Evolutionary conservation across 2,888 invertebrate genomes (phyloP).

Genomic region (Schrankia costaestrigalis): DNA sequence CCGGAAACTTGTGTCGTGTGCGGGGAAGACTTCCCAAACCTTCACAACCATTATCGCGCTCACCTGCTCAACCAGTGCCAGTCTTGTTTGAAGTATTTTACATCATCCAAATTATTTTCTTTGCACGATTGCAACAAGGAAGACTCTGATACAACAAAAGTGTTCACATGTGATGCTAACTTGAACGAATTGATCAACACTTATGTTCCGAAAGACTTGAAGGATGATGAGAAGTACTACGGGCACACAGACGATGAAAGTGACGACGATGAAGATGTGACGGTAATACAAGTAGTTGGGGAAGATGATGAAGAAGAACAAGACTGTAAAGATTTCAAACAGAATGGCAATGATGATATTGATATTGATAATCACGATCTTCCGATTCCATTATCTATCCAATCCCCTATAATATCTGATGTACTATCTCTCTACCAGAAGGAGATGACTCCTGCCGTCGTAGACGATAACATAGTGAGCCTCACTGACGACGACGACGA

Average conservation of each 20-base stretch:
- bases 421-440: constrained; percentile 63
- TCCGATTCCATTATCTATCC: constrained; percentile 47
- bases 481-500: constrained; percentile 52
- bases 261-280: constrained; percentile 33
- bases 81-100: constrained; percentile 67
- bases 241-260: constrained; percentile 60
- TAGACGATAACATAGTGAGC: constrained; percentile 35
- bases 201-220: constrained; percentile 63
- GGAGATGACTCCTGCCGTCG: constrained; percentile 25
- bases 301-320: constrained; percentile 32
- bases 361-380: constrained; percentile 25
- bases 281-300: constrained; percentile 12
- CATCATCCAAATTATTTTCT: constrained; percentile 57
- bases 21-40: constrained; percentile 79
- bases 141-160: constrained; percentile 61
- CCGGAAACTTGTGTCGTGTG: constrained; percentile 82
- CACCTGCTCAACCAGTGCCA: constrained; percentile 80
- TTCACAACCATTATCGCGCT: constrained; percentile 82
- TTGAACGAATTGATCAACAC: constrained; percentile 54
- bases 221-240: constrained; percentile 69
- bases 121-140: constrained; percentile 59
- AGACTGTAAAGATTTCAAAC: constrained; percentile 13
- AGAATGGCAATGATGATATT: constrained; percentile 6
- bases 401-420: constrained; percentile 69
- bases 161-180: constrained; percentile 60